Evolutionary conservation across 1,140 invertebrate species (phyloP).

Genomic region (Drosophila watanabei): DNA sequence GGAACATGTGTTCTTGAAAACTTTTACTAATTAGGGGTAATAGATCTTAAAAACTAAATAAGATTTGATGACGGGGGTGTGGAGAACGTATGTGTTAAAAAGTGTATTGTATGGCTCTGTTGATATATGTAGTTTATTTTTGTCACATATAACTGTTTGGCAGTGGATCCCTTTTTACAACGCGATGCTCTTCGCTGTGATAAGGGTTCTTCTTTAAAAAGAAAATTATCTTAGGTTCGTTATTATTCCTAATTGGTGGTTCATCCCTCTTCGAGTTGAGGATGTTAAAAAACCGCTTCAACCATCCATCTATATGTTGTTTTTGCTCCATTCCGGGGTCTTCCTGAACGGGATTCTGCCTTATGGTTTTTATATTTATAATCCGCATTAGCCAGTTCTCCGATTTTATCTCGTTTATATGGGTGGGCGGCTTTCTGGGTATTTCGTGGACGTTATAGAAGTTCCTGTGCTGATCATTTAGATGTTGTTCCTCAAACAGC

Average conservation of each 20-base stretch:
- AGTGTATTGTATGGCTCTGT: not conserved
- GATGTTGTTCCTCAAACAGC: not conserved
- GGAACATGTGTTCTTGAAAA: slow-evolving; percentile 62
- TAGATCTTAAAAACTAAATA: slow-evolving; percentile 48
- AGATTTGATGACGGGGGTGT: slow-evolving; percentile 18
- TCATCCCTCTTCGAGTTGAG: slow-evolving; percentile 6
- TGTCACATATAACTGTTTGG: slow-evolving; percentile 13
- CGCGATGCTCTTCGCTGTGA: not conserved
- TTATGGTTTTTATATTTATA: slow-evolving; percentile 36
- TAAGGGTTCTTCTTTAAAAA: slow-evolving; percentile 5
- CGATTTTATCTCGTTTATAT: slow-evolving; percentile 1
- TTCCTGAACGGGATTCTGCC: not conserved
- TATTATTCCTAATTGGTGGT: not conserved
- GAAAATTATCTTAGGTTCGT: slow-evolving; percentile 9
- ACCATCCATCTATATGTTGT: slow-evolving; percentile 5
- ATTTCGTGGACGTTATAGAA: slow-evolving; percentile 28
- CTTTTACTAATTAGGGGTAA: slow-evolving; percentile 58
- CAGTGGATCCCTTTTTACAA: slow-evolving; percentile 1
- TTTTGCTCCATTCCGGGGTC: not conserved
- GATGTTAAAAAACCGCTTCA: not conserved
- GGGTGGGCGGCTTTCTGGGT: not conserved
- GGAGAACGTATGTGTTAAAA: not conserved
- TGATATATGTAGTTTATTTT: not conserved
- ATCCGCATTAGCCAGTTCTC: slow-evolving; percentile 46
- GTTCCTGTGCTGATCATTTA: slow-evolving; percentile 18